Evolutionary conservation across 2,888 invertebrate genomes (phyloP).

Genomic region (Lepidochrysops patricia): DNA sequence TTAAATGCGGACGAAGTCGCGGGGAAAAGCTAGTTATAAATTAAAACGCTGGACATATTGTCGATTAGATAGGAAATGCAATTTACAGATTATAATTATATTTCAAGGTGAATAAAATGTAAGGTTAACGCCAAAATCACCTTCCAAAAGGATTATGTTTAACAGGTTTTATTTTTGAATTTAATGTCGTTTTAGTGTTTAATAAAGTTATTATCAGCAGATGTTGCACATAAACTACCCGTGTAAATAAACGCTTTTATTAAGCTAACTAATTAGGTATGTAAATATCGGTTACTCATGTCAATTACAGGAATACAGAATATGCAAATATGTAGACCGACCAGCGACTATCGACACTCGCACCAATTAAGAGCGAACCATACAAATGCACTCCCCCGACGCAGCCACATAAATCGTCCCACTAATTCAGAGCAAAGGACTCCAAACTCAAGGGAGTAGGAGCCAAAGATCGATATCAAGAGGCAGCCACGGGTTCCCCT

Average conservation of each 20-base stretch:
- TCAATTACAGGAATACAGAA: conserved; percentile 13
- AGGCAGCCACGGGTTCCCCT: conserved; percentile 58
- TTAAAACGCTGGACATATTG: too few species aligned
- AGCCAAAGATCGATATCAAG: conserved; percentile 68
- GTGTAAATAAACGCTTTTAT: background rate
- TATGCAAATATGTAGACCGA: conserved; percentile 17
- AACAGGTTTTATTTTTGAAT: background rate
- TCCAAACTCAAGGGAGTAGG: conserved; percentile 60
- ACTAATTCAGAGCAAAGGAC: conserved; percentile 55
- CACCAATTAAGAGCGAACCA: conserved; percentile 25
- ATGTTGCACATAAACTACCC: background rate
- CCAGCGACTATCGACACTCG: conserved; percentile 18
- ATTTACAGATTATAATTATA: too few species aligned
- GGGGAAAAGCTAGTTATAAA: background rate
- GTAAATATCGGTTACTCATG: conserved; percentile 1
- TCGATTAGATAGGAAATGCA: too few species aligned
- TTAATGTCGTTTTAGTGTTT: background rate
- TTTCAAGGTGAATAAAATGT: background rate
- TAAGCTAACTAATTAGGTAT: conserved; percentile 6
- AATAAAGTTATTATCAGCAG: background rate
- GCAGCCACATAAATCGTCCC: conserved; percentile 54
- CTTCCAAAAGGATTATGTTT: background rate
- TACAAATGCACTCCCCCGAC: conserved; percentile 23
- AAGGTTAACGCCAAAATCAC: background rate
- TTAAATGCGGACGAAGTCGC: background rate